Base-by-base conservation (phyloP, 1,140 invertebrate genomes). In the Papilio aristodemus region DNA sequence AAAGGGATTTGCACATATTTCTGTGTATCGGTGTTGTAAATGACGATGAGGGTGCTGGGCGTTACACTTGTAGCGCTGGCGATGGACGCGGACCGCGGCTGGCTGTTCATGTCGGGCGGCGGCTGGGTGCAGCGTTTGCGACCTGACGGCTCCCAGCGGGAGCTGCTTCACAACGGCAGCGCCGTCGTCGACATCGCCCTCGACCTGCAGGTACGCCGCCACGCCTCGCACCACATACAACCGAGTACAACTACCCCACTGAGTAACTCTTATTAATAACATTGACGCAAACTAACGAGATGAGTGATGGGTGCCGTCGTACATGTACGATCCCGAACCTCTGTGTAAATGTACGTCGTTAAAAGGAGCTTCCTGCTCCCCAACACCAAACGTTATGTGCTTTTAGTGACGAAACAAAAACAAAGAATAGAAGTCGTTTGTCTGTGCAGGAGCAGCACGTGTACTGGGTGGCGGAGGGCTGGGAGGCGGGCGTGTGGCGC, bases 381-480 rank as follows among this genome's bases (percentile, higher is more conserved):
- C n/a, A n/a, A n/a, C n/a, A n/a, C n/a, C n/a, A n/a, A n/a, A n/a
- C n/a, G n/a, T n/a, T n/a, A n/a, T n/a, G n/a, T n/a, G n/a, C n/a
- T n/a, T n/a, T n/a, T n/a, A n/a, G n/a, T n/a, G n/a, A n/a, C n/a
- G n/a, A n/a, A n/a, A n/a, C n/a, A n/a, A n/a, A n/a, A n/a, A n/a
- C n/a, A n/a, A n/a, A n/a, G n/a, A n/a, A n/a, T n/a, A n/a, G n/a
- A n/a, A n/a, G n/a, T n/a, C n/a, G 25, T 50, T 22, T 50, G 37
- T 70, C 1, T 11, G 63, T 71, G 17, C 73, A 86, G 84, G 54
- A 68, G 27, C 37, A 75, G 43, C 7, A 84, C 94, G 93, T 99
- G 4, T 99, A 99, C 89, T 99, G 98, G 95, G 96, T 96, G 75
- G 98, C 96, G 75, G 98, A 99, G 89, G 94, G 95, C 0, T 94